Base-by-base conservation (phyloP, 2,113 vertebrate genomes). In the Puffinus mauretanicus region DNA sequence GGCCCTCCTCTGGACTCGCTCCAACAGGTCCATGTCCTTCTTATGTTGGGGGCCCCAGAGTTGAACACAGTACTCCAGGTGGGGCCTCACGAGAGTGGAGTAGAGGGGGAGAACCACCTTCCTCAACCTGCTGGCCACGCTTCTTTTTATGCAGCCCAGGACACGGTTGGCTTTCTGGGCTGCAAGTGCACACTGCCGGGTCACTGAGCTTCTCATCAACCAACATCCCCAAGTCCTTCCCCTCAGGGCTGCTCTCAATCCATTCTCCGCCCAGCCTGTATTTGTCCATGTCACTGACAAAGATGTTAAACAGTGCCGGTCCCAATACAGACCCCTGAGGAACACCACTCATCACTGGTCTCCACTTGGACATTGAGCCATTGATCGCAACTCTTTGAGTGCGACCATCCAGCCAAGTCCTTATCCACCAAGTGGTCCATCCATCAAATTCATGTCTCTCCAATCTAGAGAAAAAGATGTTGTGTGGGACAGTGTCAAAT, bases 21-120 rank as follows among this genome's bases (percentile, higher is more conserved):
- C 19, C 34, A 52, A 32, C 15, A 79, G 18, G 2, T 58, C 49
- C 52, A 30, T 40, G 26, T 58, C 13, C 29, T 26, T 36, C 16
- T 42, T 38, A 3, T 38, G 13, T 0, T 52, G 3, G 7, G 4
- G 46, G 2, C 24, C 25, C 22, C n/a, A 71, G 13, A 90, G 46
- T 26, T 42, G 38, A 15, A 77, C 4, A 11, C 11, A 44, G 26
- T 29, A 18, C 9, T 86, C 25, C 38, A 65, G 34, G 9, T 65
- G 25, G 44, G 13, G 34, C 65, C 18, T 65, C 62, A 82, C 0
- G 0, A 36, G 36, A 40, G 27, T 11, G 2, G 13, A 57, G 16
- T 32, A 66, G 22, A 66, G 32, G 44, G 22, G 46, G 1, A 71
- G 22, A 42, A 42, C 22, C 64, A 29, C 38, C 58, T 38, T 46